Percentiles rank a stretch among this genome's conserved stretches.
Evolutionary conservation across 2,797 vertebrate species (phyloP).

Genomic region (Argya squamiceps): DNA sequence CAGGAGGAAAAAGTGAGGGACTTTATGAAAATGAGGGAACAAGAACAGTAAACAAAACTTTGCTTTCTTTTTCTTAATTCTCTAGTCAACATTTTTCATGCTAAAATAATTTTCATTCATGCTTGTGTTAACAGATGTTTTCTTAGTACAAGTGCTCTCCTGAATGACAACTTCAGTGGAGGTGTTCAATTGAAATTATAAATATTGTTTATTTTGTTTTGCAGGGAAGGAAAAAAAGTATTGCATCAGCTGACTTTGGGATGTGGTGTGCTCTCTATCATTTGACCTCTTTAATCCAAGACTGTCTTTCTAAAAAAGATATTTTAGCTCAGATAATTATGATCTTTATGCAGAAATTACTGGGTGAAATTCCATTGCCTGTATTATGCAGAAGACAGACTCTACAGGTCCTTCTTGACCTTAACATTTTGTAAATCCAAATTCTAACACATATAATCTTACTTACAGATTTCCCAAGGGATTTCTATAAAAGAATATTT

Average conservation of each 20-base stretch:
- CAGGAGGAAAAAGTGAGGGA: background rate
- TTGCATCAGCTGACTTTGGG: conserved; percentile 27
- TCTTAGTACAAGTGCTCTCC: background rate
- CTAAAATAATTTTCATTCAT: background rate
- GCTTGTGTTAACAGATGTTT: background rate
- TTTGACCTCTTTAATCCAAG: conserved; percentile 54
- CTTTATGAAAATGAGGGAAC: background rate
- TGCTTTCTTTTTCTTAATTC: background rate
- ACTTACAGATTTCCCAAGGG: background rate
- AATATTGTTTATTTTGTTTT: background rate
- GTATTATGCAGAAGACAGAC: background rate
- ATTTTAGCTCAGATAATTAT: conserved; percentile 50
- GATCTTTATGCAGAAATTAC: conserved; percentile 48
- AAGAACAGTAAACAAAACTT: background rate
- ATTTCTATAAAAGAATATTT: conserved; percentile 13
- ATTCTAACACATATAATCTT: conserved; percentile 31
- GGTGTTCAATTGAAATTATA: background rate
- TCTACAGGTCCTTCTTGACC: background rate
- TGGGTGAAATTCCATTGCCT: conserved; percentile 38
- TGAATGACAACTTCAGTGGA: background rate
- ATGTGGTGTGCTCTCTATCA: conserved; percentile 49
- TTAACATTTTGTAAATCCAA: conserved; percentile 9
- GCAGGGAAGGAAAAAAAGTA: background rate
- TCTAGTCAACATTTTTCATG: background rate
- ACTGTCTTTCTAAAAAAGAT: conserved; percentile 39